Evolutionary conservation across 2,113 vertebrate species (phyloP), one percentile per base, ranked within the genome.

Genomic region (Rhabdomys dilectus): DNA sequence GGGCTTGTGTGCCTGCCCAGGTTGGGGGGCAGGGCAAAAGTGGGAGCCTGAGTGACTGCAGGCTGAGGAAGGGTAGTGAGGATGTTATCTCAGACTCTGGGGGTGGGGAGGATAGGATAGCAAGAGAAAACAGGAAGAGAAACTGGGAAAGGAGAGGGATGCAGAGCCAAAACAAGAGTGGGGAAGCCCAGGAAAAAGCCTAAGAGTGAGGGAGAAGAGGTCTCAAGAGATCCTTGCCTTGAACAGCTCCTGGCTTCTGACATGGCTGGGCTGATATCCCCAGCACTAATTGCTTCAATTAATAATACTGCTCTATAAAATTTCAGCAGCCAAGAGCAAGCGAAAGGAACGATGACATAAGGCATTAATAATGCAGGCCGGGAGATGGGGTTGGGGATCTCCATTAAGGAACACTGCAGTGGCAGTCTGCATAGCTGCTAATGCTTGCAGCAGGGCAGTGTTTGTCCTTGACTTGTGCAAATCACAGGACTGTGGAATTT

Each of bases 271-370:
- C 96, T 75, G 77, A 91, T 97, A 94, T 76, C 88, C 89, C 93
- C 66, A 11, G 93, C 16, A 88, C 58, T 92, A 97, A 97, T 88
- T 96, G 68, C 75, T 97, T 96, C 92, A 97, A 93, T 92, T 98
- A 96, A 98, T 97, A 93, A 97, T 96, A 88, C 56, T 70, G 95
- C 86, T 98, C 88, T 97, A 94, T 76, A 97, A 98, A 97, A 96
- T 93, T 86, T 98, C 96, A 8, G 2, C 96, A 77, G 95, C 84
- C 26, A 26, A 72, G 51, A 93, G 68, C 96, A 93, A 96, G 66
- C 95, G 95, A 68, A 94, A 97, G 97, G 97, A 75, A 96, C 96
- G 97, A 97, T 96, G 95, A 94, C 31, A 89, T n/a, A 0, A 85
- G 89, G 87, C 94, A 97, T 98, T 91, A 97, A 96, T 96, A 70